A percentile compares a stretch with the other conserved stretches of the same genome.
Evolutionary conservation across 2,888 invertebrate species (phyloP).

Genomic region (Habrosyne pyritoides): DNA sequence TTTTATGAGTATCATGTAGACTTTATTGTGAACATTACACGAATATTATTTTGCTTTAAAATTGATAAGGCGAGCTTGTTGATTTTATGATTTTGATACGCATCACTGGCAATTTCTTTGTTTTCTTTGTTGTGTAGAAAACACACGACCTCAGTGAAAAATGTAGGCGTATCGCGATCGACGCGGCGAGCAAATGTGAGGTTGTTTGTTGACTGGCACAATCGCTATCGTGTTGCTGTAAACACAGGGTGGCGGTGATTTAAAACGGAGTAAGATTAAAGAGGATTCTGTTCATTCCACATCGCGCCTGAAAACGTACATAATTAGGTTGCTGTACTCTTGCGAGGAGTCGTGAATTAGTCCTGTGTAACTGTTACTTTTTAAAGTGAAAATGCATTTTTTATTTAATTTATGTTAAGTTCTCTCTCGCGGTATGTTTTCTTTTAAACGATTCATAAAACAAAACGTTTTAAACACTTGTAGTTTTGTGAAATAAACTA

Average conservation of each 20-base stretch:
- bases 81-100: background rate
- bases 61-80: background rate
- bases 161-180: slow-evolving; percentile 4
- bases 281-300: slow-evolving; percentile 8
- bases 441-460: too few relatives aligned
- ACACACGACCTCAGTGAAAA: background rate
- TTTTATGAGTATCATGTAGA: background rate
- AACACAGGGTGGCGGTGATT: slow-evolving; percentile 8
- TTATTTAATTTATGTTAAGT: too few relatives aligned
- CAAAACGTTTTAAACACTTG: too few relatives aligned
- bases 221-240: slow-evolving; percentile 7
- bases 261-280: slow-evolving; percentile 9
- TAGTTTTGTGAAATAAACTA: too few relatives aligned
- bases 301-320: slow-evolving; percentile 1
- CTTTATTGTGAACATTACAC: background rate
- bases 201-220: slow-evolving; percentile 10
- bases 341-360: background rate
- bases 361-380: too few relatives aligned
- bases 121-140: background rate
- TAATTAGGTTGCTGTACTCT: background rate
- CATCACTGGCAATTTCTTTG: background rate
- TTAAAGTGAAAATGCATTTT: too few relatives aligned
- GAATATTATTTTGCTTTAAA: background rate
- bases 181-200: slow-evolving; percentile 6
- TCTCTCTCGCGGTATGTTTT: too few relatives aligned